Evolutionary conservation across 2,888 invertebrate species (phyloP), one percentile per base, ranked within the genome.

Genomic region (Protophormia terraenovae): DNA sequence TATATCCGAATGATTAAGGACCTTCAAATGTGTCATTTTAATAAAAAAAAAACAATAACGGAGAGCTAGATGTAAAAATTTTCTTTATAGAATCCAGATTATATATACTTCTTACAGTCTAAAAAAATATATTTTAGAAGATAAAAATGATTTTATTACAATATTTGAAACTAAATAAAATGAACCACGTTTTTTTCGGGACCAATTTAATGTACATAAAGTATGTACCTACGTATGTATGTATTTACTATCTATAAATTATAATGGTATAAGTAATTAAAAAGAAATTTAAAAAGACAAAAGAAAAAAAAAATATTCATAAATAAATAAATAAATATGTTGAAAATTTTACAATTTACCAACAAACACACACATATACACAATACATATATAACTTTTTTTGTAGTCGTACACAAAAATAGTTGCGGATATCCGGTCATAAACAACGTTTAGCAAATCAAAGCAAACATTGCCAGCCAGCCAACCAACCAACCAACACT

Each of bases 381-480:
- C 47, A 24, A 19, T 35, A 64, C 35, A 35, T 32, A 35, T 53
- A 29, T 45, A 55, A n/a, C n/a, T n/a, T n/a, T 50, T 73, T 67
- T 75, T 67, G 55, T 38, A 67, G 24, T 41, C 38, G 69, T 41
- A 60, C 55, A 75, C 78, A 64, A 85, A 83, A 85, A 78, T 85
- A 78, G 87, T 88, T 87, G 88, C 88, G 88, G 86, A 88, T 87
- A 82, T 82, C 82, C 82, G 84, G 85, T 81, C 81, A 83, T 72
- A 86, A 87, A 86, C 80, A 84, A 86, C 80, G 77, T 77, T 83
- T 75, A 86, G 80, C 75, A 86, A 84, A 86, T 69, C 45, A 80
- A 62, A 80, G 84, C 78, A 86, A 86, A 83, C 86, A 84, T 84
- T 81, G 58, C 69, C 62, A 79, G 69, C 73, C 72, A n/a, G n/a